Conservation (phyloP, 2,888 invertebrate genomes). For the Phasia obesa region DNA sequence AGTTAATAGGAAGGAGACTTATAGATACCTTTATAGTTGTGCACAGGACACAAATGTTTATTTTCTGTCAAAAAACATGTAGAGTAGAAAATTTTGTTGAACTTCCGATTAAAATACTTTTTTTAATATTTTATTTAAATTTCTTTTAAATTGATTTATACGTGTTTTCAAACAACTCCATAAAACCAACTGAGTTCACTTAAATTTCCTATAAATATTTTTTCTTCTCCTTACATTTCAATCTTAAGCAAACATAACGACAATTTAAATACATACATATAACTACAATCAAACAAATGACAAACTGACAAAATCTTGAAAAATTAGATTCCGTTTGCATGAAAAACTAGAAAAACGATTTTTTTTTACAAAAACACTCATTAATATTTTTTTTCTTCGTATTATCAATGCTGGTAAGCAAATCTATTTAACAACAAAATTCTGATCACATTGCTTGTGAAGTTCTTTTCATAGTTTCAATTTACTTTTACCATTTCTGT, state of each 20-base stretch:
- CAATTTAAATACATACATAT: neutral
- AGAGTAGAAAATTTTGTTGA: too few species aligned
- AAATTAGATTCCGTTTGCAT: neutral
- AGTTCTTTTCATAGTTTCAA: neutral
- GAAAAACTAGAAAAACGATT: neutral
- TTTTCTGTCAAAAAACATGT: too few species aligned
- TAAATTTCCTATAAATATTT: neutral
- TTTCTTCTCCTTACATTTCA: neutral
- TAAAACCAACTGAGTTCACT: neutral
- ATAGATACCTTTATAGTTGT: too few species aligned
- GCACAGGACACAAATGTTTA: too few species aligned
- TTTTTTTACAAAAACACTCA: neutral
- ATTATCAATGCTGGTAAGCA: slow-evolving; percentile 3
- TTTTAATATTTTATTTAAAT: neutral
- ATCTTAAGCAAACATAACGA: neutral
- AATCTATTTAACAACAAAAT: slow-evolving; percentile 16
- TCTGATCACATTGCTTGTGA: neutral
- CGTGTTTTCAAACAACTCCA: neutral
- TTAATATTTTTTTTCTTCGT: neutral
- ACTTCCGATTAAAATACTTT: too few species aligned
- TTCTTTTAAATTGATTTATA: neutral
- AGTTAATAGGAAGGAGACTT: too few species aligned
- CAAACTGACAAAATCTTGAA: neutral
- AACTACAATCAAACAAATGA: too few species aligned
- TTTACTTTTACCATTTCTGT: slow-evolving; percentile 13